A percentile compares a stretch with the other conserved stretches of the same genome.
Evolutionary conservation across 2,888 invertebrate species (phyloP).

Genomic region (Norana najaformis): DNA sequence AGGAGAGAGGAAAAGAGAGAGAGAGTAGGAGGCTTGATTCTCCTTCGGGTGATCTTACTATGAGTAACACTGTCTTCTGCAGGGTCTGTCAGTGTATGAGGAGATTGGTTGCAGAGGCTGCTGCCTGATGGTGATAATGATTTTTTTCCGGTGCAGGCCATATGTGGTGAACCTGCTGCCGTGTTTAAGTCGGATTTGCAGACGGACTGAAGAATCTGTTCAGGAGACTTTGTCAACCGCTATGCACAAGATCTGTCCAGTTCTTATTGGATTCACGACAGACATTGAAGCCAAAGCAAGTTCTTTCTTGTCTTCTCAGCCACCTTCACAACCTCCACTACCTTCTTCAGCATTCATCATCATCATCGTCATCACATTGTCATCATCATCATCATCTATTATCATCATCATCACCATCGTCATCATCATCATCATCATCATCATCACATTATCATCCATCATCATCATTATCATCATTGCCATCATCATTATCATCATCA

Average conservation of each 20-base stretch:
- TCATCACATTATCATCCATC: too few relatives aligned
- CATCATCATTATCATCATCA: neutral
- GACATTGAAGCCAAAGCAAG: conserved; percentile 74
- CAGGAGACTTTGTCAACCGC: conserved; percentile 72
- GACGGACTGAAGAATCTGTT: conserved; percentile 74
- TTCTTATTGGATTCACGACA: conserved; percentile 73
- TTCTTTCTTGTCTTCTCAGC: neutral
- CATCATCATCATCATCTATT: too few relatives aligned
- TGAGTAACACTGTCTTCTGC: neutral
- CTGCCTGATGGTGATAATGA: neutral
- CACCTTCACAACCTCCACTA: too few relatives aligned
- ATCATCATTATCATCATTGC: too few relatives aligned
- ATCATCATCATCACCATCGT: too few relatives aligned
- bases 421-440: too few relatives aligned
- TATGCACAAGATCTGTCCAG: conserved; percentile 71
- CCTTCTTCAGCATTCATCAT: too few relatives aligned
- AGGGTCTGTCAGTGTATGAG: neutral
- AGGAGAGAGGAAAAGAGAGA: too few relatives aligned
- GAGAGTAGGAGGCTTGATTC: neutral
- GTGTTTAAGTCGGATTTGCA: conserved; percentile 73
- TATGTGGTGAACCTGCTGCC: conserved; percentile 78
- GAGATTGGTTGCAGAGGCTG: neutral
- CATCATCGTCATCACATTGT: too few relatives aligned
- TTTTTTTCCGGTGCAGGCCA: conserved; percentile 64
- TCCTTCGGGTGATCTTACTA: neutral